Evolutionary conservation across 2,113 vertebrate genomes (phyloP).

Genomic region (Ovibos moschatus): DNA sequence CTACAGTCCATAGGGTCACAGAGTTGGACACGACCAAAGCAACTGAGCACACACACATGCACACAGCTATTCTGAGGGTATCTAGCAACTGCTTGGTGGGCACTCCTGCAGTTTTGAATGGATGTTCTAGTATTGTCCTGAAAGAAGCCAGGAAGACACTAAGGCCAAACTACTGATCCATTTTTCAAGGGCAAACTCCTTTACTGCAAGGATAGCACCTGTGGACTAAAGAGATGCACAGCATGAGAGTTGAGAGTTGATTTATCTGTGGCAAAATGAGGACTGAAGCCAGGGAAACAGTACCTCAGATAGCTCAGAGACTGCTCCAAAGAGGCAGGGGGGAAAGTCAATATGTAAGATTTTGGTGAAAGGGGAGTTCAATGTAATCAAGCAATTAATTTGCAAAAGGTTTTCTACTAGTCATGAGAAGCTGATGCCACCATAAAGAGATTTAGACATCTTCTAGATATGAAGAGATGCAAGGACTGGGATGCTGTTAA

Average conservation of each 20-base stretch:
- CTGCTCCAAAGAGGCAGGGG: neutral
- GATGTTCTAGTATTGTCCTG: neutral
- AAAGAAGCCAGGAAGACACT: neutral
- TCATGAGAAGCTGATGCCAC: neutral
- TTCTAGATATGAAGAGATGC: neutral
- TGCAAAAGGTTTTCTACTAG: neutral
- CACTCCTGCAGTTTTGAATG: fast-evolving
- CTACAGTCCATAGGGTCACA: neutral
- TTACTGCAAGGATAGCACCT: neutral
- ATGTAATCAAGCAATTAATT: neutral
- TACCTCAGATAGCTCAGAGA: neutral
- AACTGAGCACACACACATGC: neutral
- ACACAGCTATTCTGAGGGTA: neutral
- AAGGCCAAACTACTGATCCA: neutral
- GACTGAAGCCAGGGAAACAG: neutral
- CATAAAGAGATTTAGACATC: neutral
- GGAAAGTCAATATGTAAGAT: neutral
- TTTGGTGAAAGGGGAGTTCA: neutral
- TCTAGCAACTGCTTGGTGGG: neutral
- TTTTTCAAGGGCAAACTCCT: neutral
- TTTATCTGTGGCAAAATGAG: neutral
- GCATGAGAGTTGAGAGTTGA: neutral
- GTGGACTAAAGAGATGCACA: neutral
- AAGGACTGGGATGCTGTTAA: neutral
- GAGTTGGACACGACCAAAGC: neutral